Evolutionary conservation across 1,140 invertebrate genomes (phyloP), one percentile per base, ranked within the genome.

Genomic region (Bacillus rossius): DNA sequence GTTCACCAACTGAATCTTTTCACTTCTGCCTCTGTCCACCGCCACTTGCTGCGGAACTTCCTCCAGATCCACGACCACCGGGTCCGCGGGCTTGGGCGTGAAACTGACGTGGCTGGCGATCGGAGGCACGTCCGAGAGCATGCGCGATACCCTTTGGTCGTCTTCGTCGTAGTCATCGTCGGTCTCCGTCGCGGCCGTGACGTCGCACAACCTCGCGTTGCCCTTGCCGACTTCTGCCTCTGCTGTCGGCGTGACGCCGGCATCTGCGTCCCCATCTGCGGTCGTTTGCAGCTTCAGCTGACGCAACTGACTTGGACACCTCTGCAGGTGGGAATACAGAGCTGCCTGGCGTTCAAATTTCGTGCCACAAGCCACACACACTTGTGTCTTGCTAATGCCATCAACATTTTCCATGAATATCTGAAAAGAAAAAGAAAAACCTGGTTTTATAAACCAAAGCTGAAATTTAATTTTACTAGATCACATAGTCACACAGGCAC

Each of bases 311-410:
- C 72, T 68, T 19, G 70, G 66, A 53, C 75, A 79, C 57, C 71
- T 68, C 49, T 84, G 78, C 20, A 81, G 76, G 71, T 87, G 85
- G 14, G 85, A 80, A 8, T 79, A 77, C 14, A 87, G 71, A 4
- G 84, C 84, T 13, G 82, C 84, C 54, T 80, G 81, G 2, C 84
- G 75, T 64, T 87, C 85, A 67, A 87, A 87, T 19, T 76, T 74
- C 58, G 83, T 81, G 1, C 82, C 82, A 70, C 85, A 87, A 34
- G 81, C 82, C n/a, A 77, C 81, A 67, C 85, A 87, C 38, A 78
- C 77, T 45, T 81, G 81, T 13, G 79, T 62, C 55, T 79, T 78
- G 20, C 74, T 69, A 60, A 81, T 78, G 22, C 74, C 72, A 66
- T 84, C 79, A 62, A 82, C 69, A 62, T 81, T 79, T 60, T 79